Base-by-base conservation (phyloP, 1,140 invertebrate species). In the Heterodera carotae region DNA sequence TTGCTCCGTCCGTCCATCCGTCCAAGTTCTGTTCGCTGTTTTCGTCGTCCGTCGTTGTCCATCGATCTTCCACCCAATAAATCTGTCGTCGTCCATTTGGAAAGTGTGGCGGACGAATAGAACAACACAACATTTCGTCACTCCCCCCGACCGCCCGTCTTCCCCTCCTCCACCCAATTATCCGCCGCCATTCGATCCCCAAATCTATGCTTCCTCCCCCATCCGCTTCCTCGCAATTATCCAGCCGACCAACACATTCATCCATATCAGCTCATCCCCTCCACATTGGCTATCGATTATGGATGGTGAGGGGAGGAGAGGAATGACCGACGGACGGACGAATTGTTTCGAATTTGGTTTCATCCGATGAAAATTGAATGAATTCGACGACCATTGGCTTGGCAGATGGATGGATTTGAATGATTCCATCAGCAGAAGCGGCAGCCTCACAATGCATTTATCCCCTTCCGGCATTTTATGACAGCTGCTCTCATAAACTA, bases 51-150 rank as follows among this genome's bases (percentile, higher is more conserved):
- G 27, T n/a, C n/a, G n/a, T n/a, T n/a, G n/a, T 66, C 62, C 62
- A 34, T 34, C 27, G n/a, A 34, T 34, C 59, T 66, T 29, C 62
- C 62, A 31, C 62, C 62, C 62, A 66, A 66, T 66, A 29, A 66
- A 34, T 15, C 22, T 18, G 29, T 22, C 62, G 62, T 31, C 62
- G 62, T 53, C 48, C 48, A 53, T 53, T 53, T 18, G 48, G 48
- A 53, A 53, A 53, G 48, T 53, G 48, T 53, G 48, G 48, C 48
- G 48, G 48, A 53, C 18, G 10, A 10, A 53, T 4, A 12, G 48
- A 53, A 53, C 48, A 53, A 15, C 48, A 53, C 10, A 53, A 53
- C 48, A 15, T 53, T 53, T 53, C 48, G 48, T 53, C 48, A 34
- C 62, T 15, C 27, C 33, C 62, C 62, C 62, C 62, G 4, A n/a